These are phyloP conservation scores for Kradibia gibbosae DNA, from an alignment of 1,140 invertebrate genomes.

Conservation along the genomic window DNA sequence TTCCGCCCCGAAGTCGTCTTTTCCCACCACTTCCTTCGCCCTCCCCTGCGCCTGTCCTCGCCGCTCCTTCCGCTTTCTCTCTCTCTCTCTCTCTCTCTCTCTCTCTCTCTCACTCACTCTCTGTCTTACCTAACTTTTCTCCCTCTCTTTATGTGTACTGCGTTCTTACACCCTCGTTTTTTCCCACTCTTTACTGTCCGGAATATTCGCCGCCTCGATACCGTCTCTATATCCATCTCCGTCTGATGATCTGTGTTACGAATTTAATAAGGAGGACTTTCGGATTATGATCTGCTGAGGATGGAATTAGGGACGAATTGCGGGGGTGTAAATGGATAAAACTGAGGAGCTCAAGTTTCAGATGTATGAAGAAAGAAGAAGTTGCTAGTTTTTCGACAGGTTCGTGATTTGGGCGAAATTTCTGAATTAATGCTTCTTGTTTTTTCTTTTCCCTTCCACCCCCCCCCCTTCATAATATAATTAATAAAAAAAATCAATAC, in stretches of 20 bases:
- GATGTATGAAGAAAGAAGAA: not conserved
- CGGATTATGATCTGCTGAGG: conserved; percentile 5
- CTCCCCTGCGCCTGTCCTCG: not conserved
- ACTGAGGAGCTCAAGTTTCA: not conserved
- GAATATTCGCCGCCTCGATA: not conserved
- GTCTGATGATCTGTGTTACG: not conserved
- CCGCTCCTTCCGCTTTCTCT: too few relatives aligned
- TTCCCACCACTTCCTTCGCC: not conserved
- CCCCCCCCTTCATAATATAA: too few relatives aligned
- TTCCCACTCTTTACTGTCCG: not conserved
- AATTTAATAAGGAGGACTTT: conserved; percentile 31
- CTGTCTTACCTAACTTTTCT: not conserved
- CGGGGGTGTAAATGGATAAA: not conserved
- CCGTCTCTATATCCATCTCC: not conserved
- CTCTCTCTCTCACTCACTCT: not conserved
- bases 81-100: not conserved
- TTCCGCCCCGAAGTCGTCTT: not conserved
- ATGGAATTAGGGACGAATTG: not conserved
- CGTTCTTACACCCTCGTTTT: not conserved
- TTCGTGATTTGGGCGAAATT: too few relatives aligned
- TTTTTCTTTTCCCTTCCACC: too few relatives aligned
- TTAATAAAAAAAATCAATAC: too few relatives aligned
- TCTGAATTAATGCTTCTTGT: too few relatives aligned
- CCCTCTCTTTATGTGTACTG: not conserved
- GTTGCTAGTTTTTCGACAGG: not conserved